Conservation (phyloP, 2,797 vertebrate species). For the Acomys russatus region DNA sequence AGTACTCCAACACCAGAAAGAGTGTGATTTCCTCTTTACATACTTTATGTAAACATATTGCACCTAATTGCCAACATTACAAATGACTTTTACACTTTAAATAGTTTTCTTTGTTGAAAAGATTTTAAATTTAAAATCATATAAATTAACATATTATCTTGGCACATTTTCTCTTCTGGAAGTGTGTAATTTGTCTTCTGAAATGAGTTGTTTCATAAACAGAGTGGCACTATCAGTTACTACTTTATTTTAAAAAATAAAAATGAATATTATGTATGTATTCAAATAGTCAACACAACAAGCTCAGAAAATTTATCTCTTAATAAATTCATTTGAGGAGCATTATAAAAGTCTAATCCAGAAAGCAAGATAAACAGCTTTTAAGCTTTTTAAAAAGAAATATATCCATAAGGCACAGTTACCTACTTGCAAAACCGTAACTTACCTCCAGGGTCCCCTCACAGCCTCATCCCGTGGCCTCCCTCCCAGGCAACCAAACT, state of each 20-base stretch:
- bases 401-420: neutral
- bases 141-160: slow-evolving; percentile 50
- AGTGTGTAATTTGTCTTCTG: slow-evolving; percentile 35
- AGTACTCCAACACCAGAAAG: neutral
- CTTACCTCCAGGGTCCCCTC: neutral
- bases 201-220: slow-evolving; percentile 55
- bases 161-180: neutral
- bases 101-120: slow-evolving; percentile 54
- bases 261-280: neutral
- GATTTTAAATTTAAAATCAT: slow-evolving; percentile 56
- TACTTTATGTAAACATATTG: slow-evolving; percentile 18
- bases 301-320: slow-evolving; percentile 39
- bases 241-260: neutral
- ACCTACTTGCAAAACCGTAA: neutral
- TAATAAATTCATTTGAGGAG: slow-evolving; percentile 26
- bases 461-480: neutral
- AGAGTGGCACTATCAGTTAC: slow-evolving; percentile 14
- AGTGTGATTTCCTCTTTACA: slow-evolving; percentile 57
- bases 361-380: neutral
- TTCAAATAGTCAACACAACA: neutral
- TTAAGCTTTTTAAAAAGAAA: slow-evolving; percentile 34
- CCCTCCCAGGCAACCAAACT: neutral
- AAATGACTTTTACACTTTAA: slow-evolving; percentile 27
- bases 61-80: neutral
- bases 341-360: slow-evolving; percentile 5